These are phyloP conservation scores for Laterallus jamaicensis DNA, from an alignment of 2,113 vertebrate species.

Conservation along the genomic window DNA sequence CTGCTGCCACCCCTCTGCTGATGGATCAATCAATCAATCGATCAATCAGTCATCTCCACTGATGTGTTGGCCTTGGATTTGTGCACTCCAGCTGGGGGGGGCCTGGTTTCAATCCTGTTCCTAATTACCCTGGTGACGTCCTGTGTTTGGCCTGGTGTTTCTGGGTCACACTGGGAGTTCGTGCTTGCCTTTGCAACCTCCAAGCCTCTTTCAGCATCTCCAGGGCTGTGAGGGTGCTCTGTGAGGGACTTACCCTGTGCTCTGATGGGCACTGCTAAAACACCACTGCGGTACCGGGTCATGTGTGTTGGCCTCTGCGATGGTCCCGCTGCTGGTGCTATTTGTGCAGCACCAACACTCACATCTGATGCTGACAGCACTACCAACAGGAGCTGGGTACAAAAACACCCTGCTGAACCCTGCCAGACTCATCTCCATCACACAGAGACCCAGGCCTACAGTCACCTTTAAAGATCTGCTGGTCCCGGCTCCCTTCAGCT, in stretches of 20 bases:
- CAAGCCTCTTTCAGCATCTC: background rate
- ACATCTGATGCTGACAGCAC: background rate
- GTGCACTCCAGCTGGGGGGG: background rate
- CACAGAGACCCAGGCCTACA: background rate
- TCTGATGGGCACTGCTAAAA: background rate
- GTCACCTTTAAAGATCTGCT: background rate
- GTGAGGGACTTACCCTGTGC: background rate
- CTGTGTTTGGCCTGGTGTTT: background rate
- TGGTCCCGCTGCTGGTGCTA: accelerated
- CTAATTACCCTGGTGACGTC: background rate
- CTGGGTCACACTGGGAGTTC: background rate
- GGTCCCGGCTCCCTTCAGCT: background rate
- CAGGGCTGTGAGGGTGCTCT: accelerated
- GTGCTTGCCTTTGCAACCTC: background rate
- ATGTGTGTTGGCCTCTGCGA: background rate
- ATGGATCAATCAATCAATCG: too few relatives aligned
- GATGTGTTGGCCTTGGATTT: background rate
- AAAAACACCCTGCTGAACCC: background rate
- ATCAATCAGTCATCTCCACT: background rate
- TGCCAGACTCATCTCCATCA: background rate
- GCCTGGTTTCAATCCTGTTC: background rate
- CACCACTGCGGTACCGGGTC: accelerated
- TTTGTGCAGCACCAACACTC: background rate
- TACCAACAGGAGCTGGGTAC: background rate
- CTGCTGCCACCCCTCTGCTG: too few relatives aligned